Evolutionary conservation across 1,140 invertebrate genomes (phyloP).

Genomic region (Drosophila bifasciata): DNA sequence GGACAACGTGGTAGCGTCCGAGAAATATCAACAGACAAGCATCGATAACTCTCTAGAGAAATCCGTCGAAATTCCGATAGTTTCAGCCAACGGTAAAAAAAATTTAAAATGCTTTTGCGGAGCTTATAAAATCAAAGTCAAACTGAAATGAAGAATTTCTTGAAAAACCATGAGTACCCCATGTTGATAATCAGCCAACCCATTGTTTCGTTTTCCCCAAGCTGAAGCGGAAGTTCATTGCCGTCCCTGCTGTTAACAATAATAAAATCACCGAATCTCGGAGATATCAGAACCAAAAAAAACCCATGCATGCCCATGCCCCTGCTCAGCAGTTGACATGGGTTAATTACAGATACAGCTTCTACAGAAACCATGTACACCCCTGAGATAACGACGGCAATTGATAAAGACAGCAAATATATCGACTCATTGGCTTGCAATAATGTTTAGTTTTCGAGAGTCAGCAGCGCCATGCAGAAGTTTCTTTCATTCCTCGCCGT

Average conservation of each 20-base stretch:
- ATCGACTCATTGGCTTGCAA: constrained; percentile 28
- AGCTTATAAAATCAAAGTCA: too few relatives aligned
- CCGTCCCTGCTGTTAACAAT: constrained; percentile 39
- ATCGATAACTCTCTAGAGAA: too few relatives aligned
- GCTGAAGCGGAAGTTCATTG: constrained; percentile 49
- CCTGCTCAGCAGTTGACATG: constrained; percentile 20
- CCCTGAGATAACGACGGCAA: constrained; percentile 29
- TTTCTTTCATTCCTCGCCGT: constrained; percentile 14
- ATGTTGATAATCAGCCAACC: too few relatives aligned
- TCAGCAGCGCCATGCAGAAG: constrained; percentile 32
- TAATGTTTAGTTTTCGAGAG: constrained; percentile 40
- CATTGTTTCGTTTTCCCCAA: neutral
- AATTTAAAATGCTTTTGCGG: too few relatives aligned
- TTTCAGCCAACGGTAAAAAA: too few relatives aligned
- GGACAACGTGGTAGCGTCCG: too few relatives aligned
- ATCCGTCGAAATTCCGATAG: too few relatives aligned
- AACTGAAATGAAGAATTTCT: too few relatives aligned
- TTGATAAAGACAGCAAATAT: constrained; percentile 45
- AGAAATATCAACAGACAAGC: neutral
- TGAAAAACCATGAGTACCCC: too few relatives aligned
- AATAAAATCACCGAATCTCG: constrained; percentile 45
- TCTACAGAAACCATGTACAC: constrained; percentile 46
- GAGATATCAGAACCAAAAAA: constrained; percentile 33
- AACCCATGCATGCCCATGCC: constrained; percentile 13
- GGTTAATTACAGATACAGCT: constrained; percentile 49